A percentile compares a stretch with the other conserved stretches of the same genome.
phyloP scores from a whole-genome alignment of 2,113 vertebrate species.

The Oryzias woworae region DNA sequence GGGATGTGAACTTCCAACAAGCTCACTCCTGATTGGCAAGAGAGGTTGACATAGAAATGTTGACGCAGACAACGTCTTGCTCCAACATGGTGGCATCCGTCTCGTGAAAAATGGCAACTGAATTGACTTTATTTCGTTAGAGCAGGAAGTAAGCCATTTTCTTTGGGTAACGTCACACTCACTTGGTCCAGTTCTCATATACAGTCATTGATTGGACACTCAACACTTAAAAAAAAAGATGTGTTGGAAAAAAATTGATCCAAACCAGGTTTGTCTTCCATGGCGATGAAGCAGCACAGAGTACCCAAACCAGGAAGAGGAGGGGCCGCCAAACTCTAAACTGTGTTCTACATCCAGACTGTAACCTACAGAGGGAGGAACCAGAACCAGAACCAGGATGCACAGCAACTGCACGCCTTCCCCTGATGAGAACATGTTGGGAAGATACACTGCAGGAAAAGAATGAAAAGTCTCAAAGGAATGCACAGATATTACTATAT shows the following conservation, averaged over 20 bases:
- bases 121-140: too few relatives aligned
- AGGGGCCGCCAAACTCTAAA: slow-evolving; percentile 77
- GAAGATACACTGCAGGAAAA: slow-evolving; percentile 21
- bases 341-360: slow-evolving; percentile 83
- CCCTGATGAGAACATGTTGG: slow-evolving; percentile 26
- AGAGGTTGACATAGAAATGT: too few relatives aligned
- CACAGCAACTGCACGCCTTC: not conserved
- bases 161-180: too few relatives aligned
- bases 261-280: slow-evolving; percentile 80
- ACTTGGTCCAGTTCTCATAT: too few relatives aligned
- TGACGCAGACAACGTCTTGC: too few relatives aligned
- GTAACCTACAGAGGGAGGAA: slow-evolving; percentile 70
- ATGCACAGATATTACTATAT: too few relatives aligned
- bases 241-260: not conserved
- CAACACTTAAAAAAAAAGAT: not conserved
- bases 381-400: slow-evolving; percentile 15
- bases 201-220: not conserved
- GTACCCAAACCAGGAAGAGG: slow-evolving; percentile 87
- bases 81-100: too few relatives aligned
- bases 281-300: slow-evolving; percentile 88
- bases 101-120: too few relatives aligned
- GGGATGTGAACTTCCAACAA: too few relatives aligned
- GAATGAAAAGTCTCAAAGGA: not conserved
- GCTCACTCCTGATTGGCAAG: too few relatives aligned
- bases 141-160: too few relatives aligned